Evolutionary conservation across 2,888 invertebrate species (phyloP).

Genomic region (Phaonia tiefii): DNA sequence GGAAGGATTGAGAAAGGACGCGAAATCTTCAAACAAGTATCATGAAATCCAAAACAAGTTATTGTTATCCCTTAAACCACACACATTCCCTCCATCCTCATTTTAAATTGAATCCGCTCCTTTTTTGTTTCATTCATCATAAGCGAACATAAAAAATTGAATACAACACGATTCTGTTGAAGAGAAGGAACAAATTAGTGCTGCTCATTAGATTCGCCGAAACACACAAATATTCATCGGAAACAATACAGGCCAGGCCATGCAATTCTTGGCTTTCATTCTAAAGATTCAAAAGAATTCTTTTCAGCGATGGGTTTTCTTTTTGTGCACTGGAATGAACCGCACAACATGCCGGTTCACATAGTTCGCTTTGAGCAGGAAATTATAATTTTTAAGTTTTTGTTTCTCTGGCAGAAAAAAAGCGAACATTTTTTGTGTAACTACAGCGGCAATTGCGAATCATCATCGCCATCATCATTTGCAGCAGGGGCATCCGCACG

Average conservation of each 20-base stretch:
- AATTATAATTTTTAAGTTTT: constrained; percentile 15
- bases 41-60: no score
- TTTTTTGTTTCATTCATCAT: neutral
- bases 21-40: no score
- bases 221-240: constrained; percentile 55
- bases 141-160: neutral
- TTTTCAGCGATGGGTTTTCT: constrained; percentile 40
- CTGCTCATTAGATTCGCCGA: constrained; percentile 70
- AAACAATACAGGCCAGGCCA: neutral
- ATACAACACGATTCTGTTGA: constrained; percentile 21
- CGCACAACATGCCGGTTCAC: constrained; percentile 40
- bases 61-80: no score
- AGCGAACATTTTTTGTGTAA: neutral
- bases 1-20: no score
- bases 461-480: neutral
- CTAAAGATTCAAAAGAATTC: constrained; percentile 39
- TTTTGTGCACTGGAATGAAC: constrained; percentile 12
- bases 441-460: constrained; percentile 18
- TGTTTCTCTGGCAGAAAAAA: constrained; percentile 1
- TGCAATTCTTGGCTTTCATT: neutral
- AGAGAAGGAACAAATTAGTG: constrained; percentile 66
- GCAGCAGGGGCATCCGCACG: neutral
- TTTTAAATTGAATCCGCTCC: no score
- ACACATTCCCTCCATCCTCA: no score
- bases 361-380: constrained; percentile 28